These are phyloP conservation scores for Nephrotoma flavescens DNA, from an alignment of 2,888 invertebrate species.

Conservation along the genomic window DNA sequence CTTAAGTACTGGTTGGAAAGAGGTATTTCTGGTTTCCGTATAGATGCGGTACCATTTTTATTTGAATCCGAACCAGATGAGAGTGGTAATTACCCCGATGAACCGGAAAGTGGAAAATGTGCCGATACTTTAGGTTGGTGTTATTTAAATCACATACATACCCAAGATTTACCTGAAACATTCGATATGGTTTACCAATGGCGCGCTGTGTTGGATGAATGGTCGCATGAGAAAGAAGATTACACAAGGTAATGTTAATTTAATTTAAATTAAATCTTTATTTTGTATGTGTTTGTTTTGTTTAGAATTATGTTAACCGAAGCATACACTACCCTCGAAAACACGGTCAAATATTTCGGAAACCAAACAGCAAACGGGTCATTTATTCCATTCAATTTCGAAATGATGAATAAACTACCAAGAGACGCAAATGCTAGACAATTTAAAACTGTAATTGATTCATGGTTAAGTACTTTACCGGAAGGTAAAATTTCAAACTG, in stretches of 20 bases:
- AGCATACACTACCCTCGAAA: conserved; percentile 39
- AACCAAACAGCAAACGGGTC: conserved; percentile 33
- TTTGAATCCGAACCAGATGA: conserved; percentile 31
- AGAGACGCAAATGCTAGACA: conserved; percentile 33
- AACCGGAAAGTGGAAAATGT: conserved; percentile 34
- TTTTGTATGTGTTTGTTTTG: neutral
- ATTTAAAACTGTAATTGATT: conserved; percentile 35
- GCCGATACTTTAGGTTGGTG: conserved; percentile 35
- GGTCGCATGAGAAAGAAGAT: conserved; percentile 25
- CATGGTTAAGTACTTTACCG: conserved; percentile 46
- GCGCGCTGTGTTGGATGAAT: conserved; percentile 46
- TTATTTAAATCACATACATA: conserved; percentile 45
- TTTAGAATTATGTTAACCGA: conserved; percentile 43
- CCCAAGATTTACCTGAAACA: conserved; percentile 42
- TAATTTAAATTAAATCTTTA: neutral
- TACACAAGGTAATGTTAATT: conserved; percentile 31
- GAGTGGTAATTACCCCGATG: conserved; percentile 39
- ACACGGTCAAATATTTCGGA: conserved; percentile 47
- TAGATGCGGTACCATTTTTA: conserved; percentile 49
- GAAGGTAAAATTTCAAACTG: conserved; percentile 44
- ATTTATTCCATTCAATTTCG: conserved; percentile 52
- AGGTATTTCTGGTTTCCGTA: conserved; percentile 74
- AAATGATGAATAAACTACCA: conserved; percentile 36
- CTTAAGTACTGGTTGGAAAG: conserved; percentile 65
- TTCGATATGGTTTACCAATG: conserved; percentile 51